Base-by-base conservation (phyloP, 2,797 vertebrate species). In the Hyperoplus lanceolatus region DNA sequence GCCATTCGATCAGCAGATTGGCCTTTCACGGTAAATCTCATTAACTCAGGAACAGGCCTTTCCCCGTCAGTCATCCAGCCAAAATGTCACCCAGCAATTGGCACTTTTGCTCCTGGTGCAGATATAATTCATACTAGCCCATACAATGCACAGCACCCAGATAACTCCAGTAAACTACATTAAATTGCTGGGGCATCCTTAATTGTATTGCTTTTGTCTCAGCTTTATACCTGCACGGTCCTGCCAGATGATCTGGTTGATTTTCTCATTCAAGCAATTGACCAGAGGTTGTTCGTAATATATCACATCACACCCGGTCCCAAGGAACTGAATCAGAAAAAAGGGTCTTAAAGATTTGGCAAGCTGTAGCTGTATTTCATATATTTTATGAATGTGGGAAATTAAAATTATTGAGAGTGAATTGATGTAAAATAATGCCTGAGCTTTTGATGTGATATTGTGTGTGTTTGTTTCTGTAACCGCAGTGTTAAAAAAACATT, bases 1-100 rank as follows among this genome's bases (percentile, higher is more conserved):
- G 90, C 85, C 85, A 89, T 85, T 90, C 64, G 57, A 91, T 92
- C 90, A 82, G 77, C 79, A 81, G 82, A 84, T 87, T 92, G 93
- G 89, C 92, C 91, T 94, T 94, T 94, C 83, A 88, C 83, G 80
- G 85, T 90, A 89, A 91, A 93, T 84, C 90, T 89, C 83, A 94
- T 93, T 94, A 92, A 82, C 79, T 79, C 58, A 70, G 85, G 85
- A 92, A 85, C 91, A 82, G 73, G 83, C 79, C 79, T 81, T 86
- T 87, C 86, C 58, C 66, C 53, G 68, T 90, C 91, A 78, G 87
- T 92, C 84, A 89, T 87, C 70, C 67, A 77, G 82, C 77, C 90
- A 85, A 91, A 94, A 94, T 93, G 92, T 90, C 90, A 92, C 43
- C 3, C 64, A 57, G 86, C 29, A 90, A 90, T 84, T 81, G 78